Evolutionary conservation across 2,113 vertebrate genomes (phyloP).

Genomic region (Cochlearius cochlearius): DNA sequence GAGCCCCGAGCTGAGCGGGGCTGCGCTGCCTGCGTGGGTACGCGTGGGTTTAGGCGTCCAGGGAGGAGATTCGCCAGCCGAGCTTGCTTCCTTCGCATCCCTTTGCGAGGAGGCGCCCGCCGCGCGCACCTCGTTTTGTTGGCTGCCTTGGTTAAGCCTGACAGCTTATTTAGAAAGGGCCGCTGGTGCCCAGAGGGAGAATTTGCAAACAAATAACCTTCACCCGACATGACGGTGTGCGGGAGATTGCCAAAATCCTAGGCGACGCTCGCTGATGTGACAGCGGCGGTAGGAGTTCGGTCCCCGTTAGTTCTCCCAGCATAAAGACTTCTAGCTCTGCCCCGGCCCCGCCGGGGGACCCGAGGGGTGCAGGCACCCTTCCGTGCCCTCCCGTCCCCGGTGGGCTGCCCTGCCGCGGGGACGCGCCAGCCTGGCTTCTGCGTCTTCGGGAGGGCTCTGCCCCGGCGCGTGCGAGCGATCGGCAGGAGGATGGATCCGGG

Average conservation of each 20-base stretch:
- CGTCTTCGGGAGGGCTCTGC: fast-evolving
- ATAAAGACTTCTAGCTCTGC: neutral
- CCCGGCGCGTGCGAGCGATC: fast-evolving
- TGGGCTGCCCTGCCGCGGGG: neutral
- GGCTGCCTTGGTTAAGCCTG: neutral
- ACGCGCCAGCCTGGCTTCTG: fast-evolving
- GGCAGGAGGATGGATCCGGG: fast-evolving
- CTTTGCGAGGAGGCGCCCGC: neutral
- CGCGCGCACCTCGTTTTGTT: neutral
- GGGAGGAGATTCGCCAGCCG: neutral
- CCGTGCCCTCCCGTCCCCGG: too few relatives aligned
- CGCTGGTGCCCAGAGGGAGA: neutral
- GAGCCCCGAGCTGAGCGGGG: too few relatives aligned
- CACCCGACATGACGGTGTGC: neutral
- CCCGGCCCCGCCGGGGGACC: too few relatives aligned
- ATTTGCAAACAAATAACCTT: constrained; percentile 13
- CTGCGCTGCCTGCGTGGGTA: fast-evolving
- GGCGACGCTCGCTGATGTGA: neutral
- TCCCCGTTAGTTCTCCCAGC: neutral
- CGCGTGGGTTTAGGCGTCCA: neutral
- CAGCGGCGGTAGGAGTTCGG: neutral
- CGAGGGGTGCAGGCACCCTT: too few relatives aligned
- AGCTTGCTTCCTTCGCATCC: neutral
- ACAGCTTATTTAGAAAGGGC: neutral
- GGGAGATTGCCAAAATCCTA: neutral